A percentile compares a stretch with the other conserved stretches of the same genome.
Evolutionary conservation across 2,113 vertebrate species (phyloP).

Genomic region (Hydrochoerus hydrochaeris): DNA sequence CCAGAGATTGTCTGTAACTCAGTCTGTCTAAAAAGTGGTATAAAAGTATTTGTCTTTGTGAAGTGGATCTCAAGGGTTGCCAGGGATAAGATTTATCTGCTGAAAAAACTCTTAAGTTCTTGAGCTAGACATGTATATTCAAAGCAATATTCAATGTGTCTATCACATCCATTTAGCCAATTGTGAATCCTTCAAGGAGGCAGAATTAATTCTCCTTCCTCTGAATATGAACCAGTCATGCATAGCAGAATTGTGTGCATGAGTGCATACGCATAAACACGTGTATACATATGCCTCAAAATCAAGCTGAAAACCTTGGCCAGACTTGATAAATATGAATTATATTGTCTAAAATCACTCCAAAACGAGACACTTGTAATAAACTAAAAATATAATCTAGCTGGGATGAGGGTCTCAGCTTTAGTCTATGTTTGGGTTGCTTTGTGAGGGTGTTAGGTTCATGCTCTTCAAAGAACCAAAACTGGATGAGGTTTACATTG

Average conservation of each 20-base stretch:
- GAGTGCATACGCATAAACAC: neutral
- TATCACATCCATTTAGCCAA: neutral
- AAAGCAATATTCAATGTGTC: neutral
- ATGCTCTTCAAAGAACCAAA: neutral
- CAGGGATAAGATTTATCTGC: neutral
- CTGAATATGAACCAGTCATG: neutral
- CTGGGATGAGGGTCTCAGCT: too few species aligned
- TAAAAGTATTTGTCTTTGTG: neutral
- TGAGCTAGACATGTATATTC: neutral
- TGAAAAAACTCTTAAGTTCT: neutral
- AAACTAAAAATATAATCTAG: neutral
- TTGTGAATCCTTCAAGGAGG: neutral
- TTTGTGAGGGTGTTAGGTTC: neutral
- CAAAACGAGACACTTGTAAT: neutral
- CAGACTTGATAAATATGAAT: neutral
- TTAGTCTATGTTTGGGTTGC: neutral
- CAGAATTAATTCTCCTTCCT: neutral
- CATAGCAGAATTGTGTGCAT: neutral
- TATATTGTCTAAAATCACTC: neutral
- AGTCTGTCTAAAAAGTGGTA: neutral
- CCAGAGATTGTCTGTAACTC: neutral
- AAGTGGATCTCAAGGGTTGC: neutral
- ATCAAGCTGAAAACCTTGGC: neutral
- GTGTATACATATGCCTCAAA: too few species aligned
- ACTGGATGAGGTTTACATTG: neutral